Evolutionary conservation across 2,797 vertebrate genomes (phyloP), one percentile per base, ranked within the genome.

Genomic region (Atherinosoma microstoma): DNA sequence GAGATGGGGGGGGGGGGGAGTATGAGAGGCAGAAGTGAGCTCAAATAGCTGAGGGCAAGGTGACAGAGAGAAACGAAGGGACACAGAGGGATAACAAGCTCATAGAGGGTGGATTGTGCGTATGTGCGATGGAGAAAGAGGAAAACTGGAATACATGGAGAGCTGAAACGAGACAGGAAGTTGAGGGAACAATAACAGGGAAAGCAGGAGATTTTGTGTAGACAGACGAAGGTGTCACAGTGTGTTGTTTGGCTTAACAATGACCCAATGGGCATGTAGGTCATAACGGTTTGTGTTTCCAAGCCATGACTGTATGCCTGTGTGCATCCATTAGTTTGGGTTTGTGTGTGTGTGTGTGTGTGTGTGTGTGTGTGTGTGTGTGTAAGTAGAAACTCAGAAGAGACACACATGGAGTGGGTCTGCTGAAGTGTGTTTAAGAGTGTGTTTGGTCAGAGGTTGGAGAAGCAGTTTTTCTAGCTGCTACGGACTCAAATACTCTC

Each of bases 401-500:
- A 65, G 61, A 29, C 70, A 27, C 60, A 64, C 64, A 76, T 53
- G 79, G 82, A 87, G 77, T 83, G 79, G 82, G 78, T 82, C 84
- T 83, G 70, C 80, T 29, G 76, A 73, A 56, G 36, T 66, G 74
- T 30, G 76, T 82, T 82, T 76, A 79, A 85, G 90, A 80, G 87
- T 78, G 86, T 75, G 76, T 82, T 83, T 80, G 83, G 88, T 89
- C 87, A 86, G 84, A 89, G 88, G 88, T 93, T 92, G 91, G 82
- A 91, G 91, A 93, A 93, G 92, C 92, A 91, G 91, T 91, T 93
- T 92, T 92, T 91, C 67, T 92, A 91, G 86, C 82, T 0, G 1
- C 58, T 68, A 64, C 51, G 67, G 79, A 87, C 86, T 76, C 70
- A 62, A 68, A 42, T 63, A 30, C 75, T 12, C 79, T 64, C 47